A percentile compares a stretch with the other conserved stretches of the same genome.
phyloP scores from a whole-genome alignment of 2,888 invertebrate genomes.

The Ophion costatus region DNA sequence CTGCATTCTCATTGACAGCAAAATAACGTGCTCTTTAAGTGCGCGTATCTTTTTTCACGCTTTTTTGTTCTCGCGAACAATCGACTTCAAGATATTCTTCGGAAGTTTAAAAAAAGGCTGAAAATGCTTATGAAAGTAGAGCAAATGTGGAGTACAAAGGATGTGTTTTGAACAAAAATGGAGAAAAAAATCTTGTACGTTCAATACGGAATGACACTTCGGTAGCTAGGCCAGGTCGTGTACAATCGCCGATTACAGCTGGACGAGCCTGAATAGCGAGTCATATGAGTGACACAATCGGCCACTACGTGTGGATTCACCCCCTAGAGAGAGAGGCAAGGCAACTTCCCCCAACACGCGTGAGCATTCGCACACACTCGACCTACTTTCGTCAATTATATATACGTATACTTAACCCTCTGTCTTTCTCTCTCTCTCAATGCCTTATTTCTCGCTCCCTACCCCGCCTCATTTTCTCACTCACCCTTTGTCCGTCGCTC shows the following conservation, averaged over 20 bases:
- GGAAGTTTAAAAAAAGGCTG: not conserved
- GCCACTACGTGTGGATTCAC: slow-evolving; percentile 6
- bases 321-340: slow-evolving; percentile 6
- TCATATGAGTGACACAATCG: slow-evolving; percentile 36
- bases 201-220: slow-evolving; percentile 14
- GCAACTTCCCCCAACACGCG: slow-evolving; percentile 61
- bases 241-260: slow-evolving; percentile 65
- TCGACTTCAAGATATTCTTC: not conserved
- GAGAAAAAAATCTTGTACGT: slow-evolving; percentile 14
- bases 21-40: not conserved
- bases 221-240: slow-evolving; percentile 43
- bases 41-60: not conserved
- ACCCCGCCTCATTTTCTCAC: slow-evolving; percentile 28
- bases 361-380: slow-evolving; percentile 62
- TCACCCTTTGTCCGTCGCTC: slow-evolving; percentile 15
- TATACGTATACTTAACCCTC: slow-evolving; percentile 6
- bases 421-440: slow-evolving; percentile 36
- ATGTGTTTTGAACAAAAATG: slow-evolving; percentile 18
- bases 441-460: slow-evolving; percentile 35
- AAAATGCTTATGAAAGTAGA: slow-evolving; percentile 11
- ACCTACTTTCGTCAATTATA: slow-evolving; percentile 63
- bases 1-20: too few species aligned
- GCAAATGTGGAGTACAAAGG: not conserved
- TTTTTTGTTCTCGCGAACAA: not conserved
- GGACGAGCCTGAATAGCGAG: slow-evolving; percentile 62